phyloP scores from a whole-genome alignment of 2,888 invertebrate genomes.

The Beris chalybata region DNA sequence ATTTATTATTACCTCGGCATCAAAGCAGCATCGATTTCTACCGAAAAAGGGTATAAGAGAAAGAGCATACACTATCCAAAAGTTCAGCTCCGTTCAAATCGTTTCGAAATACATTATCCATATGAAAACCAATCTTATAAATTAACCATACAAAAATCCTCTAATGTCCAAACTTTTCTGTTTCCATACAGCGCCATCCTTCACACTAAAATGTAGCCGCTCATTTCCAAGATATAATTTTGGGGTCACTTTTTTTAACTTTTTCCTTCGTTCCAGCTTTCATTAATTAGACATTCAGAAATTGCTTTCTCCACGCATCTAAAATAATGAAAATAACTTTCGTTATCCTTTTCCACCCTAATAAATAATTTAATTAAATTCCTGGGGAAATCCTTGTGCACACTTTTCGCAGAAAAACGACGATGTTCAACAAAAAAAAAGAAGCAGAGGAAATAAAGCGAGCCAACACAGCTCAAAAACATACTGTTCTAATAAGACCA shows the following conservation, averaged over 20 bases:
- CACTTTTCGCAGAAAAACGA: conserved; percentile 21
- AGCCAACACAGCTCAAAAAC: conserved; percentile 6
- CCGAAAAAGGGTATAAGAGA: too few species aligned
- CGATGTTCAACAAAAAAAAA: conserved; percentile 18
- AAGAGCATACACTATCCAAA: too few species aligned
- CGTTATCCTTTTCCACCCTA: conserved; percentile 38
- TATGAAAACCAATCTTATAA: too few species aligned
- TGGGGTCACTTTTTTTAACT: neutral
- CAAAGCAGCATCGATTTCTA: too few species aligned
- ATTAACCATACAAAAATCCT: too few species aligned
- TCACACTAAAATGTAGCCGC: too few species aligned
- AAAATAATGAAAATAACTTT: conserved; percentile 35
- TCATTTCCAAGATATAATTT: too few species aligned
- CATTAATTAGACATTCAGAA: conserved; percentile 36
- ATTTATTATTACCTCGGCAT: too few species aligned
- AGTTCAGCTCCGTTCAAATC: too few species aligned
- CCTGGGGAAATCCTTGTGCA: conserved; percentile 33
- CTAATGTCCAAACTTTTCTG: too few species aligned
- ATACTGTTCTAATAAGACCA: conserved; percentile 3
- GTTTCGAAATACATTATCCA: too few species aligned
- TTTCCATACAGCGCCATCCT: too few species aligned
- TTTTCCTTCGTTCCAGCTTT: conserved; percentile 14
- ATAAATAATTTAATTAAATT: conserved; percentile 44
- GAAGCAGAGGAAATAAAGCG: conserved; percentile 11
- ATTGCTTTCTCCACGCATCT: conserved; percentile 30